These are phyloP conservation scores for Botrylloides violaceus DNA, from an alignment of 23 tunicate genomes.

Conservation along the genomic window DNA sequence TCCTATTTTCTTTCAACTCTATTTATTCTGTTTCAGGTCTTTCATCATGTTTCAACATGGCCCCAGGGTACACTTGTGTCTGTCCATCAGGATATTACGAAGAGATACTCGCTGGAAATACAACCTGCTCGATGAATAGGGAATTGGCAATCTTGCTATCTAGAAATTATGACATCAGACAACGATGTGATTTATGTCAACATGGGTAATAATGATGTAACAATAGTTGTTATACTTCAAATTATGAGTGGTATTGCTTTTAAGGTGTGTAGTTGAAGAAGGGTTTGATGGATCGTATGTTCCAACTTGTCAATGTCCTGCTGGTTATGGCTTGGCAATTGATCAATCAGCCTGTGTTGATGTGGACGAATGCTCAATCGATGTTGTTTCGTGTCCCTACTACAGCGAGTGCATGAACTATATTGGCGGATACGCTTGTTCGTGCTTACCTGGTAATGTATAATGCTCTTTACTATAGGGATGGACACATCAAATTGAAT, in stretches of 20 bases:
- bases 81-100: constrained; percentile 50
- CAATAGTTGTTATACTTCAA: neutral
- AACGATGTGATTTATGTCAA: constrained; percentile 38
- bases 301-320: constrained; percentile 22
- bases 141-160: constrained; percentile 5
- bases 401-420: constrained; percentile 42
- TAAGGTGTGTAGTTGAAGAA: neutral
- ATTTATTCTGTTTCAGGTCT: constrained; percentile 36
- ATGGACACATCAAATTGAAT: too few species aligned
- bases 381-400: neutral
- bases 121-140: constrained; percentile 24
- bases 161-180: constrained; percentile 11
- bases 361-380: constrained; percentile 35
- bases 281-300: neutral
- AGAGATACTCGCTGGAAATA: neutral
- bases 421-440: constrained; percentile 37
- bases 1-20: too few species aligned
- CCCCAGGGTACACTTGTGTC: constrained; percentile 42
- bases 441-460: constrained; percentile 26
- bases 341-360: constrained; percentile 29
- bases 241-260: neutral
- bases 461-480: too few species aligned
- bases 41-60: constrained; percentile 33
- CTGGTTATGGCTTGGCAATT: constrained; percentile 22
- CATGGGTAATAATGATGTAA: constrained; percentile 31